Conservation (phyloP, 2,888 invertebrate species). For the Panopea generosa region DNA sequence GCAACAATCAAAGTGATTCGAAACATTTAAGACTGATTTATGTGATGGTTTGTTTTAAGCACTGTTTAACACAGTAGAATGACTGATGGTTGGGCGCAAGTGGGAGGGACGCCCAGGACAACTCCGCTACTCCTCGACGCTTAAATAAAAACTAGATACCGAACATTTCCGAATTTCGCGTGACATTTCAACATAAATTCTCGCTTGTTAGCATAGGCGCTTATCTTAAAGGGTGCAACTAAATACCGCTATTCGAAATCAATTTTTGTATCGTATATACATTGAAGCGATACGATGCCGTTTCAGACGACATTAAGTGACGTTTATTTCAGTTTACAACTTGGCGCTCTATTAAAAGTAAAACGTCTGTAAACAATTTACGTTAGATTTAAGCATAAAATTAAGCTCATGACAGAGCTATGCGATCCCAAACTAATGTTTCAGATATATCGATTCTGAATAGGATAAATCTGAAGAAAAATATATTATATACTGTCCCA, state of each 20-base stretch:
- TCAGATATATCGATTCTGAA: too few species aligned
- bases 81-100: neutral
- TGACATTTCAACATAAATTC: constrained; percentile 22
- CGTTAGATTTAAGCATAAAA: too few species aligned
- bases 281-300: too few species aligned
- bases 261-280: neutral
- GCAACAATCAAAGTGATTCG: constrained; percentile 30
- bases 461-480: too few species aligned
- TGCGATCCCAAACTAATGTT: too few species aligned
- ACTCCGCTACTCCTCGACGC: too few species aligned
- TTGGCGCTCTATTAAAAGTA: too few species aligned
- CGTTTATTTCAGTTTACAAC: too few species aligned
- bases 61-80: constrained; percentile 44
- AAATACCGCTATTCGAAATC: constrained; percentile 3
- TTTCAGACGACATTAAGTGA: too few species aligned
- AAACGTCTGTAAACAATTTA: too few species aligned
- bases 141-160: constrained; percentile 3
- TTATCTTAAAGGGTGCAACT: neutral
- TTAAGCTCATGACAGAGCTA: too few species aligned
- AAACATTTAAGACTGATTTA: constrained; percentile 43
- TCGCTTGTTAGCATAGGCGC: constrained; percentile 9
- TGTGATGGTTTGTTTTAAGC: constrained; percentile 33
- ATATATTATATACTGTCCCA: too few species aligned
- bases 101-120: constrained; percentile 5
- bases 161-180: constrained; percentile 6